Evolutionary conservation across 2,888 invertebrate species (phyloP), one percentile per base, ranked within the genome.

Genomic region (Meiosimyza platycephala): DNA sequence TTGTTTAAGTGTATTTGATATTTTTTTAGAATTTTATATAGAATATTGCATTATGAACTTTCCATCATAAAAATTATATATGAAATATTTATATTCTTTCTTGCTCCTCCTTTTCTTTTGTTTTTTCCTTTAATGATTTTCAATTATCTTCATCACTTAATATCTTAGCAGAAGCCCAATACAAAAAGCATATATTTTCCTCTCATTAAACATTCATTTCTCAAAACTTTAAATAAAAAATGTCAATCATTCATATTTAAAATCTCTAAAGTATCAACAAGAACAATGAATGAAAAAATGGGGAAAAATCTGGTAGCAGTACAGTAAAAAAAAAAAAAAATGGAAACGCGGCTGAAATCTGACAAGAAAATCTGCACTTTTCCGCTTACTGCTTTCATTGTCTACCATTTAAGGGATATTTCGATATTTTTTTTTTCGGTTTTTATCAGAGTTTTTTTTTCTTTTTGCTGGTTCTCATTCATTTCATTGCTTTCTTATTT

Each of bases 341-440:
- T n/a, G n/a, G n/a, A 67, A 18, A 47, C 47, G 55, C 47, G 55
- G 47, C 55, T 68, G 68, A 68, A 68, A 68, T 68, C 68, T 68
- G 68, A 68, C 68, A 68, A 68, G 59, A 68, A 68, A 59, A 68
- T 68, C 68, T 33, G 68, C 57, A 57, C 47, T 68, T 68, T 68
- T 68, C 68, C 68, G 57, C 50, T 68, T 59, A 57, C 68, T 59
- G 68, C 68, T n/a, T 68, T 48, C 50, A 68, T 68, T 59, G 68
- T 59, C 28, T 22, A 6, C 16, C 59, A 68, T 48, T 50, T 57
- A 59, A 68, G 64, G 28, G 67, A 57, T 59, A 18, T n/a, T 54
- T 54, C 12, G 6, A 51, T 62, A 7, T 60, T 33, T 60, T 18
- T 28, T 60, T 11, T 28, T 13, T 28, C 9, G 18, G 2, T 12